These are phyloP conservation scores for Cryptocheilus praepositus DNA, from an alignment of 2,888 invertebrate species.

Conservation along the genomic window DNA sequence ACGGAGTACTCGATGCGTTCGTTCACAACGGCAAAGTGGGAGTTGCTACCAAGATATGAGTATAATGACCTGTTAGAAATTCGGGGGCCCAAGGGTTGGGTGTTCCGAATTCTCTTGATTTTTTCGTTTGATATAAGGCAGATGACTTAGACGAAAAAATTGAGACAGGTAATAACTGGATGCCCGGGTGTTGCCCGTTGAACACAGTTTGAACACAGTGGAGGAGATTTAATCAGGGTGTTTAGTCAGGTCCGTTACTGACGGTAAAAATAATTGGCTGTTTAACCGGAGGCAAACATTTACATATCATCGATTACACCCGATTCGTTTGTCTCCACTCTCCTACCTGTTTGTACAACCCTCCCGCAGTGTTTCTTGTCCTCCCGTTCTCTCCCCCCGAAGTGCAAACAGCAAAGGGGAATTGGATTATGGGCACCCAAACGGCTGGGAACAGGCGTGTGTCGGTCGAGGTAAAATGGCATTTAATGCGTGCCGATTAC, in stretches of 20 bases:
- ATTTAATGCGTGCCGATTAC: constrained; percentile 63
- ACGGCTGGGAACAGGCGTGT: constrained; percentile 45
- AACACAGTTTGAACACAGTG: no score
- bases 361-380: constrained; percentile 9
- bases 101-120: no score
- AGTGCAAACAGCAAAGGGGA: constrained; percentile 22
- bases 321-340: not conserved
- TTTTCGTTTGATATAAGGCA: no score
- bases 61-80: no score
- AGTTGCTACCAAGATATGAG: no score
- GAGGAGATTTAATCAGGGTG: no score
- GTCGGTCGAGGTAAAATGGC: constrained; percentile 40
- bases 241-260: not conserved
- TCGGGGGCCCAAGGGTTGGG: no score
- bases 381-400: constrained; percentile 6
- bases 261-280: constrained; percentile 47
- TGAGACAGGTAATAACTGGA: no score
- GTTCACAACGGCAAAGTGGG: no score
- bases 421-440: constrained; percentile 23
- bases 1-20: no score
- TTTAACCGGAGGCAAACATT: constrained; percentile 62
- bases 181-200: no score
- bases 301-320: constrained; percentile 51
- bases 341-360: not conserved
- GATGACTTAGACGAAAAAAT: no score